phyloP scores from a whole-genome alignment of 2,113 vertebrate genomes.

The Mobula birostris region DNA sequence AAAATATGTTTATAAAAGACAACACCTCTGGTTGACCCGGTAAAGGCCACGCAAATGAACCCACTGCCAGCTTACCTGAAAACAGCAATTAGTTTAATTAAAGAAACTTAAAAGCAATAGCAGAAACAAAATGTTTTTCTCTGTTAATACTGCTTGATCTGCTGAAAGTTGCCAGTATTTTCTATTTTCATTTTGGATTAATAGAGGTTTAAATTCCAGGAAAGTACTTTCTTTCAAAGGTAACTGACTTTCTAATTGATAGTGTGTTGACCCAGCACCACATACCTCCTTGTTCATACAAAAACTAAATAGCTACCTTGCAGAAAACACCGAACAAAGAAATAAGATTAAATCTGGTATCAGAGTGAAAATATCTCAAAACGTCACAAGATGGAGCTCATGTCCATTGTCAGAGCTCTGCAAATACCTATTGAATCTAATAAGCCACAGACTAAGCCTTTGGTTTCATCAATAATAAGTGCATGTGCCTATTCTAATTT shows the following conservation, averaged over 20 bases:
- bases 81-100: too few relatives aligned
- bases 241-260: neutral
- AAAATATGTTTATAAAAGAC: too few relatives aligned
- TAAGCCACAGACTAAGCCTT: neutral
- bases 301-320: neutral
- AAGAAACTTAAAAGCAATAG: too few relatives aligned
- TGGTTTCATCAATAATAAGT: neutral
- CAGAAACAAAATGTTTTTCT: neutral
- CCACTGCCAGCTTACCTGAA: too few relatives aligned
- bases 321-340: neutral
- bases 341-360: neutral
- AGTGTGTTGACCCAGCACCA: neutral
- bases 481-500: neutral
- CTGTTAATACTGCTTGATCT: neutral
- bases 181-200: neutral
- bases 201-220: neutral
- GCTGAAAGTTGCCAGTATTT: neutral
- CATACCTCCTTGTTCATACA: neutral
- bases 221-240: neutral
- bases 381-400: neutral
- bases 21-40: too few relatives aligned
- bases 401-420: neutral
- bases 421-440: neutral
- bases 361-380: neutral
- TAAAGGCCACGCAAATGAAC: too few relatives aligned